Evolutionary conservation across 2,113 vertebrate species (phyloP).

Genomic region (Microcebus lehilahytsara): DNA sequence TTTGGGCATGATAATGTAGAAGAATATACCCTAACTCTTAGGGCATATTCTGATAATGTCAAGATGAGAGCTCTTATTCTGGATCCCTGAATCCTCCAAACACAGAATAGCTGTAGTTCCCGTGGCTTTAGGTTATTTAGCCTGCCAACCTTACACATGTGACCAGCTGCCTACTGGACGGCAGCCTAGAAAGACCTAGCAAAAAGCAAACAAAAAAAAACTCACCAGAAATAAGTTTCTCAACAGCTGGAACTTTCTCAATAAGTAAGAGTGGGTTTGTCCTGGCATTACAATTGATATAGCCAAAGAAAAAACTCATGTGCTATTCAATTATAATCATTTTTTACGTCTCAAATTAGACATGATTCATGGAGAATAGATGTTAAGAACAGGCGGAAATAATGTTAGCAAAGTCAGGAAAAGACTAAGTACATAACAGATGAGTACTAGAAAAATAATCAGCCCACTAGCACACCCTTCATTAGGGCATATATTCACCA

Average conservation of each 20-base stretch:
- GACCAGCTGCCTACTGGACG: not conserved
- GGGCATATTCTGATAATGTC: not conserved
- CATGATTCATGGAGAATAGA: not conserved
- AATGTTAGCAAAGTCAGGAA: not conserved
- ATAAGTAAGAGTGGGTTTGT: not conserved
- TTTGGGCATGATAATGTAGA: not conserved
- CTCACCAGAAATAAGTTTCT: constrained; percentile 28
- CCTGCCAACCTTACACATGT: not conserved
- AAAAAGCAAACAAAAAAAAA: not conserved
- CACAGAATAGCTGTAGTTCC: not conserved
- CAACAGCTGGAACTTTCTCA: not conserved
- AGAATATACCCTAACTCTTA: not conserved
- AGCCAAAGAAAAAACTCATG: not conserved
- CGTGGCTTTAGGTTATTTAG: not conserved
- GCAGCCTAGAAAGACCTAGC: not conserved
- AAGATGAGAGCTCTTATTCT: not conserved
- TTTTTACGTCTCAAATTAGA: constrained; percentile 17
- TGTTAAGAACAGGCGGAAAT: not conserved
- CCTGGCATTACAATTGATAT: not conserved
- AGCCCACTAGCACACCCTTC: not conserved
- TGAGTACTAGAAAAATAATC: not conserved
- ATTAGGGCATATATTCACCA: not conserved
- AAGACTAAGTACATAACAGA: not conserved
- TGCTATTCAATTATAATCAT: constrained; percentile 27
- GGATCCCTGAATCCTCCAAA: not conserved